These are phyloP conservation scores for Drosophila mojavensis DNA, from an alignment of 1,140 invertebrate species.

Conservation along the genomic window DNA sequence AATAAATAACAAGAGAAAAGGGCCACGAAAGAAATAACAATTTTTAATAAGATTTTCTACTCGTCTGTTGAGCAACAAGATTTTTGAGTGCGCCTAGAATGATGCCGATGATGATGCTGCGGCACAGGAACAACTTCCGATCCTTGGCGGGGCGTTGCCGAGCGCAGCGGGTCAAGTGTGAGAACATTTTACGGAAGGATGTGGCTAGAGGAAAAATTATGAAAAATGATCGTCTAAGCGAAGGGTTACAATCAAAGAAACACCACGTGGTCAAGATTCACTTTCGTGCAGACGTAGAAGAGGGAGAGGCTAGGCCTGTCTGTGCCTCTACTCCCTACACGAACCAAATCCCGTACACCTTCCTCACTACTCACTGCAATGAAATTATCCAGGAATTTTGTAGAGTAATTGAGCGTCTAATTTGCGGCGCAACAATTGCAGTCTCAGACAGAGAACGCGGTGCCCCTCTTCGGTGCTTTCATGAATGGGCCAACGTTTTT, in stretches of 20 bases:
- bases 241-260: conserved; percentile 32
- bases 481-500: conserved; percentile 60
- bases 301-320: conserved; percentile 33
- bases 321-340: background rate
- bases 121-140: conserved; percentile 65
- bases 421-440: conserved; percentile 66
- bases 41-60: conserved; percentile 79
- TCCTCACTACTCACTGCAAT: background rate
- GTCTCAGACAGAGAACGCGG: conserved; percentile 10
- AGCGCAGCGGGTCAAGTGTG: conserved; percentile 71
- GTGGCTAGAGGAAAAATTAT: conserved; percentile 54
- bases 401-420: conserved; percentile 78
- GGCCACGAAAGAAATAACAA: conserved; percentile 62
- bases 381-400: conserved; percentile 69
- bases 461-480: conserved; percentile 46
- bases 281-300: conserved; percentile 45
- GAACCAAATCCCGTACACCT: background rate
- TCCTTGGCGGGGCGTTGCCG: conserved; percentile 55
- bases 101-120: conserved; percentile 39
- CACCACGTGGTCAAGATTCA: conserved; percentile 79
- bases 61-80: conserved; percentile 32
- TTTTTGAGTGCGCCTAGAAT: conserved; percentile 46
- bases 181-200: conserved; percentile 83
- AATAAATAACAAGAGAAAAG: conserved; percentile 50
- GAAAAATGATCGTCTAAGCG: conserved; percentile 67